phyloP scores from a whole-genome alignment of 2,888 invertebrate species.

The Callyntrura guangdongensis region DNA sequence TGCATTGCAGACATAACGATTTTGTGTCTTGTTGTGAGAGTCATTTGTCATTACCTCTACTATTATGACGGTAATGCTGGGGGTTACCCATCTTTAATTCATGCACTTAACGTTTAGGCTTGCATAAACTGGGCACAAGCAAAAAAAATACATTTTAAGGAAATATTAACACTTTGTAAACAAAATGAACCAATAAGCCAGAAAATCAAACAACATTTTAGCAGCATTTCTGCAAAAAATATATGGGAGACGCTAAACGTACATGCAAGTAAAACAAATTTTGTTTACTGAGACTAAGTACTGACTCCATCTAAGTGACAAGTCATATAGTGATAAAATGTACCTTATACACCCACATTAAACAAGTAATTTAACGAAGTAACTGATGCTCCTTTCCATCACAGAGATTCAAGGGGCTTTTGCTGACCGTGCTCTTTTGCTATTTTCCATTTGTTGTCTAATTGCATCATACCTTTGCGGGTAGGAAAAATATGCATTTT shows the following conservation, averaged over 20 bases:
- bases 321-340: conserved; percentile 48
- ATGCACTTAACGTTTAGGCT: too few species aligned
- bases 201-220: not conserved
- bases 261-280: conserved; percentile 31
- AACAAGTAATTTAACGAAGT: conserved; percentile 35
- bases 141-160: too few species aligned
- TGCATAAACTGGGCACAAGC: too few species aligned
- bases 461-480: conserved; percentile 83
- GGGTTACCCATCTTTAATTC: too few species aligned
- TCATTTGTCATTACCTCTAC: too few species aligned
- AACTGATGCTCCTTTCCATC: conserved; percentile 43
- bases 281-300: not conserved
- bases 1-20: too few species aligned
- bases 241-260: conserved; percentile 23
- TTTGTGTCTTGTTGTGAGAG: too few species aligned
- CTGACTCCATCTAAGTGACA: not conserved
- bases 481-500: conserved; percentile 3
- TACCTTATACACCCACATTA: conserved; percentile 71
- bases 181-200: not conserved
- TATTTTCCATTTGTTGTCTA: conserved; percentile 84
- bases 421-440: conserved; percentile 79
- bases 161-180: too few species aligned
- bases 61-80: too few species aligned
- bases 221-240: not conserved
- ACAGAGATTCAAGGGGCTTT: conserved; percentile 62